Percentiles rank a stretch among this genome's conserved stretches.
Conservation (phyloP, 2,797 vertebrate species). For the Sandelia bainsii region DNA sequence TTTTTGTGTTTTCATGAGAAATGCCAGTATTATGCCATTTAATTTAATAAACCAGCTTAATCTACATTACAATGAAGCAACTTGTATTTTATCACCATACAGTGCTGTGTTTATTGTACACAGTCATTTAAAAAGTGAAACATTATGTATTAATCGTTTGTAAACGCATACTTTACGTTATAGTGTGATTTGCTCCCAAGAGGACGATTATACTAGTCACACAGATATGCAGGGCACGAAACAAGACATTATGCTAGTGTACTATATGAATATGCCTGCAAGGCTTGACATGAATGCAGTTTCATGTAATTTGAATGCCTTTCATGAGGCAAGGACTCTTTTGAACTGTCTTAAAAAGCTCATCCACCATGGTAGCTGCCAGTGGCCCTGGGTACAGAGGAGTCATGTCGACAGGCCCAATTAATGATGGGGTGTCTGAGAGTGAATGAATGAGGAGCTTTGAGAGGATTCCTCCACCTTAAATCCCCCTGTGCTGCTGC, state of each 20-base stretch:
- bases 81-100: background rate
- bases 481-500: slow-evolving; percentile 82
- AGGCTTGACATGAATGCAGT: slow-evolving; percentile 85
- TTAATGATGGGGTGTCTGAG: slow-evolving; percentile 83
- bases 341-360: slow-evolving; percentile 84
- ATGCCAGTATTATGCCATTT: background rate
- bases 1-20: too few species aligned
- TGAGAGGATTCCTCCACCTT: slow-evolving; percentile 84
- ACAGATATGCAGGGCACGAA: slow-evolving; percentile 70
- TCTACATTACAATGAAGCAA: slow-evolving; percentile 26
- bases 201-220: slow-evolving; percentile 68
- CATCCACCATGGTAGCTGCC: slow-evolving; percentile 80
- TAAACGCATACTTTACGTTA: slow-evolving; percentile 56
- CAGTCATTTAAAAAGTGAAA: slow-evolving; percentile 44
- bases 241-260: slow-evolving; percentile 78
- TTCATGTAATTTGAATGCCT: slow-evolving; percentile 85
- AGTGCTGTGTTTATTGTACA: slow-evolving; percentile 9
- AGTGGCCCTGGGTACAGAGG: slow-evolving; percentile 81
- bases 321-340: slow-evolving; percentile 85
- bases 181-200: slow-evolving; percentile 61
- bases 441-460: slow-evolving; percentile 83
- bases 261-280: slow-evolving; percentile 82
- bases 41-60: slow-evolving; percentile 29
- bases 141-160: slow-evolving; percentile 56
- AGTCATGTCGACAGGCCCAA: slow-evolving; percentile 84